Conservation (phyloP, 2,113 vertebrate genomes). For the Seriola quinqueradiata region DNA sequence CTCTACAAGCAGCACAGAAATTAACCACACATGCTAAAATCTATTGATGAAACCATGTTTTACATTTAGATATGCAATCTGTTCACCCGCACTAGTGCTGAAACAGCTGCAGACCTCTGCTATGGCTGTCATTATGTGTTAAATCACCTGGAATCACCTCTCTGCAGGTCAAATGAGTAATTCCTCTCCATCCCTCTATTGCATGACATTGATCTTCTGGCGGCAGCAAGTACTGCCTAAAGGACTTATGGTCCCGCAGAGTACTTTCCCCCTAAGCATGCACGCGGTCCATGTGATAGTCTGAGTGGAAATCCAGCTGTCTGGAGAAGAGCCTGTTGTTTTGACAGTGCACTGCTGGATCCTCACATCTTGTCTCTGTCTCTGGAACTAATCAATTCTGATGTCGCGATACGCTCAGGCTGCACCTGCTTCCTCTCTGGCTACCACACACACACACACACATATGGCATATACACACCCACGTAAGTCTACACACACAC, state of each 20-base stretch:
- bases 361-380: conserved; percentile 75
- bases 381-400: conserved; percentile 84
- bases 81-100: neutral
- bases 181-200: conserved; percentile 46
- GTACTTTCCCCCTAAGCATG: conserved; percentile 49
- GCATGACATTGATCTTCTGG: conserved; percentile 54
- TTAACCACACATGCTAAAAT: neutral
- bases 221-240: conserved; percentile 71
- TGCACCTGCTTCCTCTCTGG: conserved; percentile 66
- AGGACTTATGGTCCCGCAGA: conserved; percentile 53
- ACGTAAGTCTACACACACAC: neutral
- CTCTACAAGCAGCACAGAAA: neutral
- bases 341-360: conserved; percentile 84
- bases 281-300: conserved; percentile 77
- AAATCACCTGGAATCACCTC: conserved; percentile 42
- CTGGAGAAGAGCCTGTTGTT: conserved; percentile 82
- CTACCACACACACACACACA: conserved; percentile 30
- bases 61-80: conserved; percentile 3
- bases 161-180: conserved; percentile 81
- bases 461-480: neutral
- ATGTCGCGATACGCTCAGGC: conserved; percentile 32
- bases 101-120: conserved; percentile 3
- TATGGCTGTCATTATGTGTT: conserved; percentile 39
- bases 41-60: neutral
- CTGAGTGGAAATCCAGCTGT: conserved; percentile 87